phyloP scores from a whole-genome alignment of 2,113 vertebrate species.

The Columba livia region DNA sequence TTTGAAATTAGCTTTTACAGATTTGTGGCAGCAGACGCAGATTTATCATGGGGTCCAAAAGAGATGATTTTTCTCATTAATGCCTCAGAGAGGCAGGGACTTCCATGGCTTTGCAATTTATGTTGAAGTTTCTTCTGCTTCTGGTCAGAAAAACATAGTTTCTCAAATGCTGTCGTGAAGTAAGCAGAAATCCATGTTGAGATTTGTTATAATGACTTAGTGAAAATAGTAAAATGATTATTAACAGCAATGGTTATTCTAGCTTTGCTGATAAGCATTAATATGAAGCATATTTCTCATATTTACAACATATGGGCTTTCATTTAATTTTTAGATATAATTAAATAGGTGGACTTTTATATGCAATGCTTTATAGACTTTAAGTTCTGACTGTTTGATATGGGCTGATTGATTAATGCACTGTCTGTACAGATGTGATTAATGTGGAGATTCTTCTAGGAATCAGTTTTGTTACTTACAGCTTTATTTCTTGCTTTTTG shows the following conservation, averaged over 20 bases:
- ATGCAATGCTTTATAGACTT: background rate
- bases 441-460: background rate
- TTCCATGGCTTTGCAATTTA: background rate
- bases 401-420: background rate
- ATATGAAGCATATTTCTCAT: background rate
- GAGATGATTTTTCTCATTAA: background rate
- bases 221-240: background rate
- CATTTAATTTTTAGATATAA: background rate
- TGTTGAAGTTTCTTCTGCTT: background rate
- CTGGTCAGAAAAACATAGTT: background rate
- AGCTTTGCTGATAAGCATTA: background rate
- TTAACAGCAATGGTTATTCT: background rate
- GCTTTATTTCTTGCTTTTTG: background rate
- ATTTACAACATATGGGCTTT: background rate
- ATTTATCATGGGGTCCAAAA: background rate
- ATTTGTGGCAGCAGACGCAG: background rate
- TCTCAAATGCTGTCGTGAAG: accelerated
- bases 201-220: background rate
- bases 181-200: background rate
- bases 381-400: background rate
- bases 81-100: background rate
- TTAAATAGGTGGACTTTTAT: background rate
- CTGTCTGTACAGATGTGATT: background rate
- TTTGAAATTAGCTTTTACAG: background rate
- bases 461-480: background rate